Evolutionary conservation across 1,140 invertebrate species (phyloP).

Genomic region (Lordiphosa collinella): DNA sequence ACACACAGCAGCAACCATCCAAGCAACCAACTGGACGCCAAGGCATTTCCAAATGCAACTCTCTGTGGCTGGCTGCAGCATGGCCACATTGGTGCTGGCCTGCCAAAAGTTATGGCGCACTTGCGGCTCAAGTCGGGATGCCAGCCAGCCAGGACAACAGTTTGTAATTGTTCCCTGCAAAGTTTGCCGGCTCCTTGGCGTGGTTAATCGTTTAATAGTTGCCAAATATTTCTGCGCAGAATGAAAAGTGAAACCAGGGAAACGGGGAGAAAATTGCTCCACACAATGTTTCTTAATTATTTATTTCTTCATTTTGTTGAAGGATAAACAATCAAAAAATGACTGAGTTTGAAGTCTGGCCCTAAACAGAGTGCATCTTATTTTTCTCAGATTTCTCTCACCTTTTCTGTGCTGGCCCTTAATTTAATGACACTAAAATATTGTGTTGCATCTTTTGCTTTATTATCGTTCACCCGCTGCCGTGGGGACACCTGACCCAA

Average conservation of each 20-base stretch:
- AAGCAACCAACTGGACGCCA: slow-evolving; percentile 1
- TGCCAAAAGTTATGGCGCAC: slow-evolving; percentile 36
- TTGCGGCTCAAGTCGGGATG: slow-evolving; percentile 7
- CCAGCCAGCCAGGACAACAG: slow-evolving; percentile 6
- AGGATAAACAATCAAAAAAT: too few relatives aligned
- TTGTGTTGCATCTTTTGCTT: slow-evolving; percentile 54
- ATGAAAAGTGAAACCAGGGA: too few relatives aligned
- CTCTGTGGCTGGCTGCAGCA: slow-evolving; percentile 39
- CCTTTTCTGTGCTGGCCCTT: slow-evolving; percentile 1
- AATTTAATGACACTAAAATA: slow-evolving; percentile 58
- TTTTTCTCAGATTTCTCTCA: too few relatives aligned
- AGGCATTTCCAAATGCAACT: slow-evolving; percentile 39
- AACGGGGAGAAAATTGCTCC: too few relatives aligned
- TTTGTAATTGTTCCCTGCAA: background rate
- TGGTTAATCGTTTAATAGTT: background rate
- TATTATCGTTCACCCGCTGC: slow-evolving; percentile 31
- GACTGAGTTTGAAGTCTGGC: too few relatives aligned
- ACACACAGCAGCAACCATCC: background rate
- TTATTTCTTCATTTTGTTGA: too few relatives aligned
- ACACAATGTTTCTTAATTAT: too few relatives aligned
- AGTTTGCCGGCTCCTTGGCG: background rate
- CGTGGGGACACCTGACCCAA: slow-evolving; percentile 33
- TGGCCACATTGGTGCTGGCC: slow-evolving; percentile 21
- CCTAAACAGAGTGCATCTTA: too few relatives aligned
- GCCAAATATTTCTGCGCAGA: too few relatives aligned